Evolutionary conservation across 2,113 vertebrate species (phyloP), one percentile per base, ranked within the genome.

Genomic region (Hippotragus niger): DNA sequence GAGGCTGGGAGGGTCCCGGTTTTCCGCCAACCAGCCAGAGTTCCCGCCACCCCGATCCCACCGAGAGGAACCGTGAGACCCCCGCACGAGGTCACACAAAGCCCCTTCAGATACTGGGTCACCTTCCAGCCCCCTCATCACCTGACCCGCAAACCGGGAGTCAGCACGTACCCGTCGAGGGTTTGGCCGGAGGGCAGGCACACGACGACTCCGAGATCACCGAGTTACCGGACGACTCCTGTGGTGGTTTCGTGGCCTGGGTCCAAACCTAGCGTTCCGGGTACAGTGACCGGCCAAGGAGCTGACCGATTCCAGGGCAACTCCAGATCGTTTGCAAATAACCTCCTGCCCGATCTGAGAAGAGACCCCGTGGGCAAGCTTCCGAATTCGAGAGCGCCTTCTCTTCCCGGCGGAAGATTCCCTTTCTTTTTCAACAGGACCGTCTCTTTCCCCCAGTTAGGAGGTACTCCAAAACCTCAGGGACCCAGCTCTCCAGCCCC

Each of bases 341-440:
- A 99, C 76, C 97, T 98, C 64, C 98, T 99, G 97, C 99, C 98
- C 0, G 98, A 99, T 55, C 96, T 96, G 15, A 98, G 97, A 93
- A 98, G 97, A 93, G 95, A 90, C 88, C 94, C 98, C 7, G 6
- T 47, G 89, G 99, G 90, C 5, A 97, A 92, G 96, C 89, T 40
- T 8, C 96, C 98, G 5, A 97, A 71, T 40, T 97, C 98, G 14
- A 98, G 95, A 33, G 74, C 81, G 1, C 99, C 98, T 0, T 97
- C 97, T 71, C 97, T 97, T 29, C 62, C 98, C 2, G 47, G 31
- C 12, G 98, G 96, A 36, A 98, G 97, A 87, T 67, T 97, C 76
- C 98, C 98, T 0, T 97, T 98, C 89, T 50, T 98, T 40, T 85
- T 98, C 82, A 98, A 99, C 89, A 98, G 96, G 96, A 99, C 98